A percentile compares a stretch with the other conserved stretches of the same genome.
These are phyloP conservation scores for Lutjanus campechanus DNA, from an alignment of 2,797 vertebrate species.

Conservation along the genomic window DNA sequence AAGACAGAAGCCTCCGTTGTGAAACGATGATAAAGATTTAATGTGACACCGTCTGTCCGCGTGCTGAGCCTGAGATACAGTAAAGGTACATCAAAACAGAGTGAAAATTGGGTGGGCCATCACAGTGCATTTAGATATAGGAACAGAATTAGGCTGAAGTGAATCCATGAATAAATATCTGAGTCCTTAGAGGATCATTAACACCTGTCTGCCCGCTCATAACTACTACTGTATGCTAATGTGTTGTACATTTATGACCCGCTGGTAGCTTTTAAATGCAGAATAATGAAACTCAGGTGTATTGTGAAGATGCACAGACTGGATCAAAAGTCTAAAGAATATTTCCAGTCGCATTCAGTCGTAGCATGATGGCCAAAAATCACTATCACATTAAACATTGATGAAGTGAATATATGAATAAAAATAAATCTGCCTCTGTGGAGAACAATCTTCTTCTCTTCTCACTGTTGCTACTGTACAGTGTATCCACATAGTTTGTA, in stretches of 20 bases:
- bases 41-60: conserved; percentile 65
- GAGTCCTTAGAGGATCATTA: conserved; percentile 78
- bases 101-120: conserved; percentile 50
- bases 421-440: conserved; percentile 42
- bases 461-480: conserved; percentile 22
- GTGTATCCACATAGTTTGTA: background rate
- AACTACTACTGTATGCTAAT: conserved; percentile 72
- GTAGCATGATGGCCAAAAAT: conserved; percentile 41
- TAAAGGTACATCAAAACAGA: conserved; percentile 63
- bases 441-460: conserved; percentile 36
- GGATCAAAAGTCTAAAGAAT: conserved; percentile 62
- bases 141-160: conserved; percentile 60
- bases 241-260: conserved; percentile 59
- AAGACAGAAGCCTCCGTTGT: conserved; percentile 18
- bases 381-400: conserved; percentile 66
- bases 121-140: conserved; percentile 58
- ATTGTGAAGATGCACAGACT: conserved; percentile 47
- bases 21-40: conserved; percentile 67
- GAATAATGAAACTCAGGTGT: conserved; percentile 66
- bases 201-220: conserved; percentile 73
- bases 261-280: conserved; percentile 67
- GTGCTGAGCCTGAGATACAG: conserved; percentile 30
- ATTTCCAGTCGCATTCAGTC: conserved; percentile 57
- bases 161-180: conserved; percentile 79
- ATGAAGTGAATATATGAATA: conserved; percentile 73